Evolutionary conservation across 1,140 invertebrate genomes (phyloP), one percentile per base, ranked within the genome.

Genomic region (Thalassaphorura encarpata): DNA sequence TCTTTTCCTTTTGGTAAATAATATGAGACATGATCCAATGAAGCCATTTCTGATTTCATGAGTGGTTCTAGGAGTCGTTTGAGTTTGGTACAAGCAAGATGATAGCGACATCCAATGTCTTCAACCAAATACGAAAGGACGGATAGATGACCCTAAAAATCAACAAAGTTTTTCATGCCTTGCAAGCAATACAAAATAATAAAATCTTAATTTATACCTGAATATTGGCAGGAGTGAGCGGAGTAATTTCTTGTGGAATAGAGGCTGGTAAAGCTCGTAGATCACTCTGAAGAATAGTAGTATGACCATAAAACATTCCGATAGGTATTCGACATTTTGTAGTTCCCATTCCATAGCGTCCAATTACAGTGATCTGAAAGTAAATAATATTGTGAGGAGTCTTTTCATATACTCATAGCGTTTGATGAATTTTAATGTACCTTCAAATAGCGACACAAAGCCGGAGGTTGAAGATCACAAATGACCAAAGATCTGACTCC

Each of bases 251-350:
- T 15, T 13, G 18, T 4, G 54, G 47, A 13, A 50, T 19, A 16
- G 13, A 13, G 3, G 42, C 16, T 1, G 29, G 4, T 13, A 15
- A 8, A 3, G 28, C 15, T 29, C 47, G 18, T 56, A 77, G 73
- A 71, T 80, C 83, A 62, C 80, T 82, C 5, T 83, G 83, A 36
- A 85, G 69, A 47, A 88, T 78, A 24, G 87, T 80, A 39, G 88
- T 82, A 69, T 93, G 89, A 2, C 91, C 91, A 68, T 88, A 94
- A 71, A 93, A 94, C 68, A 83, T 83, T n/a, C 89, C 91, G 21
- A 93, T 73, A 1, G 89, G 89, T 49, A 94, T 91, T 70, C 86
- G 83, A 66, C 88, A 91, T 62, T 86, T 82, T 24, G 86, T 87
- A 0, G 87, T 83, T 36, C 85, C 84, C 85, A 89, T 90, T 52